These are phyloP conservation scores for Drosophila melanogaster DNA, from an alignment of 1,140 invertebrate genomes.

Conservation along the genomic window Release_6_plus_ISO1_MT NC_004354.4:5229001-5229500, in stretches of 20 bases:
- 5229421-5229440: conserved; percentile 21
- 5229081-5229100: too few species aligned
- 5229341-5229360: conserved; percentile 97
- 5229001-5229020: conserved; percentile 94
- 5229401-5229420: conserved; percentile 88
- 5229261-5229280: conserved; percentile 99
- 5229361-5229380: conserved; percentile 96
- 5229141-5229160: not conserved
- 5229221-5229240: conserved; percentile 97
- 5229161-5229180: not conserved
- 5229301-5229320: conserved; percentile 96
- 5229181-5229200: conserved; percentile 92
- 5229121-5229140: too few species aligned
- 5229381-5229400: conserved; percentile 98
- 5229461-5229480: not conserved
- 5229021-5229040: not conserved
- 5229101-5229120: too few species aligned
- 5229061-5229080: too few species aligned
- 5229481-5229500: conserved; percentile 4
- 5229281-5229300: conserved; percentile 97
- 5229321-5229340: conserved; percentile 97
- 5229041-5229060: too few species aligned
- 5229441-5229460: not conserved
- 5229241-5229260: conserved; percentile 99
- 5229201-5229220: conserved; percentile 98